Conservation (phyloP, 2,888 invertebrate species). For the Stictocephala bisonia region DNA sequence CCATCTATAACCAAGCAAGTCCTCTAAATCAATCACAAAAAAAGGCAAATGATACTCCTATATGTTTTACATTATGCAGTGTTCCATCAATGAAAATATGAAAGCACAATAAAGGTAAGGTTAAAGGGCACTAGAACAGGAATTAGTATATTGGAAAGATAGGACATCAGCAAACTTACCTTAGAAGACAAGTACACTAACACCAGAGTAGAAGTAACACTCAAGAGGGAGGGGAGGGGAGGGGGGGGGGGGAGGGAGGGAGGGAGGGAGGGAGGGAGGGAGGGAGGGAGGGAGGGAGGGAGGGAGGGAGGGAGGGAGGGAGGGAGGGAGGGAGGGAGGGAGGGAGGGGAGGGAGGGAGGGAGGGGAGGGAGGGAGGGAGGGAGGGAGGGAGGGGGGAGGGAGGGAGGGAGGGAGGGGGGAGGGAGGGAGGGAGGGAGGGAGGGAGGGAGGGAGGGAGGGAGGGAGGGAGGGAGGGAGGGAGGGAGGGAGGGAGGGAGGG, state of each 20-base stretch:
- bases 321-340: not conserved
- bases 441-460: not conserved
- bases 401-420: not conserved
- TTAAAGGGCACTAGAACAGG: too few species aligned
- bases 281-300: not conserved
- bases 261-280: not conserved
- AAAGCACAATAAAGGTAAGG: too few species aligned
- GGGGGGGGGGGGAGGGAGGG: not conserved
- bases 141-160: too few species aligned
- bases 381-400: not conserved
- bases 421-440: not conserved
- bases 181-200: too few species aligned
- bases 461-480: not conserved
- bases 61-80: too few species aligned
- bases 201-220: too few species aligned
- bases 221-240: too few species aligned
- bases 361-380: not conserved
- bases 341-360: not conserved
- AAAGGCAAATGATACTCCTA: too few species aligned
- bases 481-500: not conserved
- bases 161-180: too few species aligned
- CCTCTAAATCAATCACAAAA: too few species aligned
- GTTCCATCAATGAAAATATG: too few species aligned
- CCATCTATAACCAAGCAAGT: too few species aligned
- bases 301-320: not conserved